Evolutionary conservation across 1,140 invertebrate species (phyloP).

Genomic region (Papilio machaon): DNA sequence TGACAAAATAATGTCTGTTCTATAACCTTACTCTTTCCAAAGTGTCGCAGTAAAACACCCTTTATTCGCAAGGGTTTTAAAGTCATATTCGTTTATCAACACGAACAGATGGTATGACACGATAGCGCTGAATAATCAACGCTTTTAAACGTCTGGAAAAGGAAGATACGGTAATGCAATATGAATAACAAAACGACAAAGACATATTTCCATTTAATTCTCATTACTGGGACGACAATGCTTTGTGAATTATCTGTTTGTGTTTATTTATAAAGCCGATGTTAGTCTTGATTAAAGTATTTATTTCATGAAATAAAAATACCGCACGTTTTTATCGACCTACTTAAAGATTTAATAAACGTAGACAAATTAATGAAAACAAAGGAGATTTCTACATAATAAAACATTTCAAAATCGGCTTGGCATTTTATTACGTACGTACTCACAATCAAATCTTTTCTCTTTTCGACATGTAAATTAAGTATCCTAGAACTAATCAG

Average conservation of each 20-base stretch:
- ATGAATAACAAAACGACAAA: slow-evolving; percentile 81
- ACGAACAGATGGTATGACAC: slow-evolving; percentile 69
- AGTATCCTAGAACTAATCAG: too few relatives aligned
- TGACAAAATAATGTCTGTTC: slow-evolving; percentile 80
- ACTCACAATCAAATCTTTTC: too few relatives aligned
- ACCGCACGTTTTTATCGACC: not conserved
- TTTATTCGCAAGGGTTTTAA: slow-evolving; percentile 54
- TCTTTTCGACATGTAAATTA: too few relatives aligned
- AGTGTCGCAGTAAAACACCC: slow-evolving; percentile 54
- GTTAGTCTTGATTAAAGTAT: slow-evolving; percentile 34
- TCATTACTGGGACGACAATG: slow-evolving; percentile 71
- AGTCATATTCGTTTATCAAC: slow-evolving; percentile 51
- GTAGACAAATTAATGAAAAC: too few relatives aligned
- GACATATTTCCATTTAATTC: slow-evolving; percentile 79
- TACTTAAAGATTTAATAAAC: not conserved
- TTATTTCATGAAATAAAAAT: slow-evolving; percentile 14
- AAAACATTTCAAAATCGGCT: too few relatives aligned
- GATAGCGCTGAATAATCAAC: slow-evolving; percentile 81
- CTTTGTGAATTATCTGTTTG: slow-evolving; percentile 61
- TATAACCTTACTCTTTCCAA: slow-evolving; percentile 61
- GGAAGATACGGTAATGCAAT: slow-evolving; percentile 81
- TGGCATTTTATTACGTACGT: too few relatives aligned
- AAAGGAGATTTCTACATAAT: too few relatives aligned
- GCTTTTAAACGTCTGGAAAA: slow-evolving; percentile 80
- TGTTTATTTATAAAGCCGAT: slow-evolving; percentile 32